These are phyloP conservation scores for Melanotaenia boesemani DNA, from an alignment of 2,797 vertebrate genomes.

Conservation along the genomic window DNA sequence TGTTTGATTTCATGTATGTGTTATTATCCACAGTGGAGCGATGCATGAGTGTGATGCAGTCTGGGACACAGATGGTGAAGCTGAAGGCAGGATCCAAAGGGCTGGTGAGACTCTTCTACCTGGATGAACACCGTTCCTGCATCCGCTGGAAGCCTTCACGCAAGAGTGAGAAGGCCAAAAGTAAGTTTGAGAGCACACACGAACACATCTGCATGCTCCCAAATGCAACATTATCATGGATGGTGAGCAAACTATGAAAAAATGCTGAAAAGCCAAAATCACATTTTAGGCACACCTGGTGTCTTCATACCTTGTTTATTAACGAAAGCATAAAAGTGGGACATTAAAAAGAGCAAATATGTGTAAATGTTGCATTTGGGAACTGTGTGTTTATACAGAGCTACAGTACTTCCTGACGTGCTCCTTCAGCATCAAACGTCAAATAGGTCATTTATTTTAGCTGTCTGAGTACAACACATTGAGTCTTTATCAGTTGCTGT, in stretches of 20 bases:
- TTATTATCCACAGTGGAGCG: slow-evolving; percentile 90
- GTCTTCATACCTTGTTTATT: too few relatives aligned
- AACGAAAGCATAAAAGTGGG: too few relatives aligned
- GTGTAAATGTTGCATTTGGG: too few relatives aligned
- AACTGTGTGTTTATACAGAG: too few relatives aligned
- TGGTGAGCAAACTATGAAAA: too few relatives aligned
- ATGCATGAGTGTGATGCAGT: slow-evolving; percentile 99
- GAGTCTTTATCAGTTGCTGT: not conserved
- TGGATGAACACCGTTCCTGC: slow-evolving; percentile 97
- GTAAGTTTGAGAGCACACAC: slow-evolving; percentile 81
- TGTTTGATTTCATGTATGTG: slow-evolving; percentile 38
- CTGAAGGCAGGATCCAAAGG: slow-evolving; percentile 96
- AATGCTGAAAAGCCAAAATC: too few relatives aligned
- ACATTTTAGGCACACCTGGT: too few relatives aligned
- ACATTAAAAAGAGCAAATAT: too few relatives aligned
- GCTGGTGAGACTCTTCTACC: slow-evolving; percentile 96
- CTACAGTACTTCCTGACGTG: too few relatives aligned
- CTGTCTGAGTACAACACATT: not conserved
- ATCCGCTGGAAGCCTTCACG: slow-evolving; percentile 97
- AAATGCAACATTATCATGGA: not conserved
- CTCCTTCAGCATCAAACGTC: not conserved
- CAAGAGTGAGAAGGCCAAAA: slow-evolving; percentile 98
- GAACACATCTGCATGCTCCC: slow-evolving; percentile 1
- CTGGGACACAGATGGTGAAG: slow-evolving; percentile 99
- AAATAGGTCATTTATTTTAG: not conserved